phyloP scores from a whole-genome alignment of 2,888 invertebrate genomes.

The Tetheella fluctuosa region DNA sequence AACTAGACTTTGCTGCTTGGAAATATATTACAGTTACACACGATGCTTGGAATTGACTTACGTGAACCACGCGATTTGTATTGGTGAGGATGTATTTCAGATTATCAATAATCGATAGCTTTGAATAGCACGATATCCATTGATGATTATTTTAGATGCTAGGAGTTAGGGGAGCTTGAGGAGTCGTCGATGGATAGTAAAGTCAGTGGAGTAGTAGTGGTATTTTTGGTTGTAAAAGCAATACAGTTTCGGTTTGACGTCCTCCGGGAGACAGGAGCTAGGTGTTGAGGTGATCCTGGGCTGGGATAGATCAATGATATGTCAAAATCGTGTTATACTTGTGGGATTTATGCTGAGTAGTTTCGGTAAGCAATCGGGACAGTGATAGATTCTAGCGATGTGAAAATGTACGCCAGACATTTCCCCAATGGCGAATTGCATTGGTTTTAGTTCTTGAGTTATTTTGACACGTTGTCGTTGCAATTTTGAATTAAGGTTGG shows the following conservation, averaged over 20 bases:
- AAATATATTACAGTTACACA: constrained; percentile 14
- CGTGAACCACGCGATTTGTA: constrained; percentile 23
- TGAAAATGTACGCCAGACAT: constrained; percentile 27
- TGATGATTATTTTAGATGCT: constrained; percentile 16
- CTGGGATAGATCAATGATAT: constrained; percentile 79
- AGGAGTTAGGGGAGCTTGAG: accelerated
- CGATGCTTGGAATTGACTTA: constrained; percentile 23
- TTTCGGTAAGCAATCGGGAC: constrained; percentile 66
- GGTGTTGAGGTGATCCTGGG: constrained; percentile 74
- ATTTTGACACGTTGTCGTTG: constrained; percentile 9
- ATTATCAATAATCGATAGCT: constrained; percentile 23
- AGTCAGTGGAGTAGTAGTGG: constrained; percentile 33
- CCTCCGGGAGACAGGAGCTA: constrained; percentile 61
- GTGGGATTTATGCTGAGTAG: constrained; percentile 71
- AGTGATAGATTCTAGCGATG: constrained; percentile 71
- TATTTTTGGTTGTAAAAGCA: constrained; percentile 27
- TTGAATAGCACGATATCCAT: constrained; percentile 30
- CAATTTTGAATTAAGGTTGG: background rate
- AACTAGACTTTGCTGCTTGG: constrained; percentile 9
- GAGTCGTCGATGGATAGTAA: constrained; percentile 29
- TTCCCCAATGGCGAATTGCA: constrained; percentile 7
- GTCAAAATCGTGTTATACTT: constrained; percentile 80
- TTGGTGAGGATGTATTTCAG: constrained; percentile 32
- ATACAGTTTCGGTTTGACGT: constrained; percentile 40
- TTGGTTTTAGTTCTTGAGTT: background rate